Evolutionary conservation across 1,140 invertebrate genomes (phyloP), one percentile per base, ranked within the genome.

Genomic region (Drosophila sucinea): DNA sequence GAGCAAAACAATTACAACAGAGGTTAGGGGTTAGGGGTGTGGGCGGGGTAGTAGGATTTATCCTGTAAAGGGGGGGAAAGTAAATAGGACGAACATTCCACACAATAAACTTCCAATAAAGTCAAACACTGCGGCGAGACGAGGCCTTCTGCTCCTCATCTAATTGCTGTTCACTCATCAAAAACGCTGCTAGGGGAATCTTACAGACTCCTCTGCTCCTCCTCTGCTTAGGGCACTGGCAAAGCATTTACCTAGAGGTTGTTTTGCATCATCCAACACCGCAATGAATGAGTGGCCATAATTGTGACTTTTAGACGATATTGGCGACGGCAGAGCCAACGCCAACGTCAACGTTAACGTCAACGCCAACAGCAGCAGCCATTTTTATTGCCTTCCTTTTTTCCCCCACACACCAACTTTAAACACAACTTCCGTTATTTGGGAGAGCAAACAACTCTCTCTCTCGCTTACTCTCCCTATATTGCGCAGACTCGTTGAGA

Each of bases 271-370:
- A 77, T 77, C 83, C 75, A 87, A 89, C 75, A 87, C 83, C 83
- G 84, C 84, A 87, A 89, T 89, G 84, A 89, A 87, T 87, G 81
- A 87, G 83, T 89, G 83, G 76, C 84, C 81, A 87, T 87, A 89
- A 87, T 87, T 87, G 83, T 82, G 84, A 87, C 82, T 85, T 78
- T 81, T 77, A 55, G 64, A 35, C 54, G 66, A 63, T 62, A 57
- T 56, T 58, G 68, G 60, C 70, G 81, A 76, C 83, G 73, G 79
- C 82, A 73, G 87, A 82, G 74, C 78, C 44, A 10, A 51, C 44
- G 23, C 3, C 5, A 27, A 51, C 44, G 44, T 7, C 44, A 51
- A 27, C 44, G 6, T 1, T n/a, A 17, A 6, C 41, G n/a, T 4
- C 17, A 23, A n/a, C 41, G 6, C 4, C 41, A 23, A 4, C 41